phyloP scores from a whole-genome alignment of 2,113 vertebrate species.

The Sitta europaea region DNA sequence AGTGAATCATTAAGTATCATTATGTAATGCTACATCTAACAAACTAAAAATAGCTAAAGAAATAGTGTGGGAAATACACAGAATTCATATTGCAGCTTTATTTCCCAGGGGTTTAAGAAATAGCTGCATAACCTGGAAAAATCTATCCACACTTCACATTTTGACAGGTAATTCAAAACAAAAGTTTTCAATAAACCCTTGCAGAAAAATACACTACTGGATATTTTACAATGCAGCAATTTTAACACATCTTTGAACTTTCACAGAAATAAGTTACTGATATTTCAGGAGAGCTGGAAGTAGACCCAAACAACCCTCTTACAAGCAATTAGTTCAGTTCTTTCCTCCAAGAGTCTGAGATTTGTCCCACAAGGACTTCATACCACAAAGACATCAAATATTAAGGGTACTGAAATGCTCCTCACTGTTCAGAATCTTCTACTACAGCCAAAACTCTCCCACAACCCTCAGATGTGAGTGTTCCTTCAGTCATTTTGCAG shows the following conservation, averaged over 20 bases:
- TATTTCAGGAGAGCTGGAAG: background rate
- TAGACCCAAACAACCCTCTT: background rate
- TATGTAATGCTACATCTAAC: background rate
- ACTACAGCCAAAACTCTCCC: background rate
- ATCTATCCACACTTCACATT: background rate
- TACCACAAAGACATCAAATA: background rate
- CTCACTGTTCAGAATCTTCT: background rate
- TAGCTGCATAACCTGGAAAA: background rate
- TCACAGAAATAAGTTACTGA: background rate
- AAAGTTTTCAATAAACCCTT: background rate
- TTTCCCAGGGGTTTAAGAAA: background rate
- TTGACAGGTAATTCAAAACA: background rate
- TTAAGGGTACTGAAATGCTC: background rate
- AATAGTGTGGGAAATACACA: background rate
- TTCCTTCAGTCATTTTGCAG: background rate
- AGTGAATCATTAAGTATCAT: slow-evolving; percentile 29
- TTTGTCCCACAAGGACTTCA: background rate
- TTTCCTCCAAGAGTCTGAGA: background rate
- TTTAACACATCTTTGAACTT: background rate
- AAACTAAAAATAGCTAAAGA: slow-evolving; percentile 34
- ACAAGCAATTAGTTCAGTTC: background rate
- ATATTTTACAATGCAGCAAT: background rate
- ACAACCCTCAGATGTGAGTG: background rate
- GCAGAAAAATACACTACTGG: background rate
- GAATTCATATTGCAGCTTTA: background rate